Evolutionary conservation across 2,888 invertebrate species (phyloP), one percentile per base, ranked within the genome.

Genomic region (Cosmopolites sordidus): DNA sequence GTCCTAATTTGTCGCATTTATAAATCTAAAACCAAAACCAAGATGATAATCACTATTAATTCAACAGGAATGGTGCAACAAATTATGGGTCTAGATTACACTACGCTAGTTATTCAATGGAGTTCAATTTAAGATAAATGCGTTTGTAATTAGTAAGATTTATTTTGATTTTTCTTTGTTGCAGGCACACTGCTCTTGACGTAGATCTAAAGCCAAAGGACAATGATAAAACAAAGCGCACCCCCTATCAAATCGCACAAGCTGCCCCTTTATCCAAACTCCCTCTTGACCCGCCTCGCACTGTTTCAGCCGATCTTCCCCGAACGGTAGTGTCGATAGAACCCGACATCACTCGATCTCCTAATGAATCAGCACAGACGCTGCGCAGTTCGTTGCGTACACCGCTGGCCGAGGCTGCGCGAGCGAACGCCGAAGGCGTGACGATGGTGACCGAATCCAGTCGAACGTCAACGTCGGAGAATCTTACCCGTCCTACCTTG

Each of bases 121-220:
- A n/a, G n/a, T n/a, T n/a, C n/a, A n/a, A n/a, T n/a, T n/a, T n/a
- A n/a, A n/a, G n/a, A n/a, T n/a, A n/a, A n/a, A n/a, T n/a, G n/a
- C n/a, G n/a, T n/a, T n/a, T n/a, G n/a, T n/a, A n/a, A n/a, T n/a
- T n/a, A n/a, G n/a, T n/a, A n/a, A n/a, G n/a, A n/a, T n/a, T n/a
- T n/a, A n/a, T n/a, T n/a, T n/a, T n/a, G n/a, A n/a, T n/a, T 22
- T 22, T 22, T 22, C 8, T 22, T 3, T 22, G 22, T 22, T 22
- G 8, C 69, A 78, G 78, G 62, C 75, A 75, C 66, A 65, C 70
- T 38, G 77, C 77, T 16, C 70, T 78, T 51, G 78, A 77, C 62
- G 74, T 76, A 59, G 77, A 76, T 44, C 61, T 75, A 41, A 76
- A 71, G 62, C 53, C 54, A 51, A 63, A 52, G 56, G 61, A 59